These are phyloP conservation scores for Acanthiza pusilla DNA, from an alignment of 2,797 vertebrate genomes.

Conservation along the genomic window DNA sequence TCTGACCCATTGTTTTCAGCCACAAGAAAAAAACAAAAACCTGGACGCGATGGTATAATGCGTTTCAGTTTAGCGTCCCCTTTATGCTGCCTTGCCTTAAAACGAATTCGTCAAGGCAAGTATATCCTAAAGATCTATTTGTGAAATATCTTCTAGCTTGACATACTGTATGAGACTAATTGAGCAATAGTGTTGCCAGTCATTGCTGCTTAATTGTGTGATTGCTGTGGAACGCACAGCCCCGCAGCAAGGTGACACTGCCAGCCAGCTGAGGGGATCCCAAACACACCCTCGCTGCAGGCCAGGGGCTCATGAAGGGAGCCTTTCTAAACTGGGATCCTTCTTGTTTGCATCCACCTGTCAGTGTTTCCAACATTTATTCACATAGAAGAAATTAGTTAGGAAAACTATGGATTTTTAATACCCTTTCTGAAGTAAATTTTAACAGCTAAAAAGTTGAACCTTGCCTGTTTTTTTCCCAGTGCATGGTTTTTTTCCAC, in stretches of 20 bases:
- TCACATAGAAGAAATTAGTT: neutral
- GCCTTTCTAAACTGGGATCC: neutral
- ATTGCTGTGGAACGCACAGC: neutral
- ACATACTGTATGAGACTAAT: slow-evolving; percentile 11
- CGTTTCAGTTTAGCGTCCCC: neutral
- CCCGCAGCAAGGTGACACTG: neutral
- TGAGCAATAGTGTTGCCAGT: slow-evolving; percentile 29
- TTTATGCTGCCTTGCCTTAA: neutral
- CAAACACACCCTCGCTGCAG: neutral
- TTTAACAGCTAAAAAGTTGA: neutral
- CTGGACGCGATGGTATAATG: neutral
- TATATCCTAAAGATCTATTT: neutral
- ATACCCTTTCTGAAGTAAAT: neutral
- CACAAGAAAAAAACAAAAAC: neutral
- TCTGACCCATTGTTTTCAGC: slow-evolving; percentile 3
- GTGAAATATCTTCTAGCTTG: slow-evolving; percentile 15
- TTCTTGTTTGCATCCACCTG: neutral
- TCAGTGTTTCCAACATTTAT: neutral
- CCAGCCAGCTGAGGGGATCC: neutral
- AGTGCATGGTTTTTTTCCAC: neutral
- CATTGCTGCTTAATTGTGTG: slow-evolving; percentile 7
- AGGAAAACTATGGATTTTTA: neutral
- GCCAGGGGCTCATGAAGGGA: neutral
- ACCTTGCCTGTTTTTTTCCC: neutral
- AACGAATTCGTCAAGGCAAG: neutral